These are phyloP conservation scores for Cheilosia variabilis DNA, from an alignment of 2,888 invertebrate species.

Conservation along the genomic window DNA sequence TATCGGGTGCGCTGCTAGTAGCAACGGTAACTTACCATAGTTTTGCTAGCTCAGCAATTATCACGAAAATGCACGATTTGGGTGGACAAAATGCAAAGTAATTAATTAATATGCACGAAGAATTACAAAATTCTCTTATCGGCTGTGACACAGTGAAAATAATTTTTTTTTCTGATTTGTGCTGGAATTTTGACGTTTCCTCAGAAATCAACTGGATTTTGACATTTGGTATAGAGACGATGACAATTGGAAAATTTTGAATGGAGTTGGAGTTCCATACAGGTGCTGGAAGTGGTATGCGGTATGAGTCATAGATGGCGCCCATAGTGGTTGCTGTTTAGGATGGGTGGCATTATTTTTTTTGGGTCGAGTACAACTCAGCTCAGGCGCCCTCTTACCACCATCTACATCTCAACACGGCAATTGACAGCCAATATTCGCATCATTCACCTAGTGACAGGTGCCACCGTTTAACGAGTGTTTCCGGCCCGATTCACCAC, in stretches of 20 bases:
- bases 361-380: too few species aligned
- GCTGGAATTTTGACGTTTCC: conserved; percentile 63
- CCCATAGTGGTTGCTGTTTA: not conserved
- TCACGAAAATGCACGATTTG: conserved; percentile 42
- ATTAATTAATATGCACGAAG: conserved; percentile 18
- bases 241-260: conserved; percentile 57
- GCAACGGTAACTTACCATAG: conserved; percentile 72
- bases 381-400: too few species aligned
- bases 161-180: conserved; percentile 60
- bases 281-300: not conserved
- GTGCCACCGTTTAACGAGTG: too few species aligned
- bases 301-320: conserved; percentile 3
- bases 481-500: too few species aligned
- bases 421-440: too few species aligned
- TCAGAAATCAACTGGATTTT: conserved; percentile 46
- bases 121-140: conserved; percentile 60
- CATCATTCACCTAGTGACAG: too few species aligned
- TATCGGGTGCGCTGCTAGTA: conserved; percentile 57
- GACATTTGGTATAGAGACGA: conserved; percentile 41
- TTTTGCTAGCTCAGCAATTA: conserved; percentile 59
- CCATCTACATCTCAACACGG: too few species aligned
- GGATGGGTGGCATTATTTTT: not conserved
- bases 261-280: conserved; percentile 20
- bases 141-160: conserved; percentile 48
- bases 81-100: conserved; percentile 12